Percentiles rank a stretch among this genome's conserved stretches.
Evolutionary conservation across 2,888 invertebrate genomes (phyloP).

Genomic region (Acleris holmiana): DNA sequence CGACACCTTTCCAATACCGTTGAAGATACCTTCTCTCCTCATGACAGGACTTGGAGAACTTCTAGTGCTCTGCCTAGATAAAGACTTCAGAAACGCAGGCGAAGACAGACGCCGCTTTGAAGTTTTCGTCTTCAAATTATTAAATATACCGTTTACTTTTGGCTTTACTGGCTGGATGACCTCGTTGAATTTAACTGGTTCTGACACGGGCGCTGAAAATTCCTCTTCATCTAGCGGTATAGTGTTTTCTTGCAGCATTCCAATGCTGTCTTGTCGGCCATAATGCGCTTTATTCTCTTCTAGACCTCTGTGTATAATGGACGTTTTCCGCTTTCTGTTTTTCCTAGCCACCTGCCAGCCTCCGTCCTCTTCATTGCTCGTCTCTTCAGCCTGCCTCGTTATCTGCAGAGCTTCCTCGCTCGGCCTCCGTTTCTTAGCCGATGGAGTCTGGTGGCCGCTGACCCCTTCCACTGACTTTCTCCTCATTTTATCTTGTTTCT

Average conservation of each 20-base stretch:
- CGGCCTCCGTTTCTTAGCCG: constrained; percentile 86
- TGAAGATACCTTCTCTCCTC: constrained; percentile 67
- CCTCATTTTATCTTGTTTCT: constrained; percentile 74
- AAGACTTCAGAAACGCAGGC: constrained; percentile 84
- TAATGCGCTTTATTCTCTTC: constrained; percentile 68
- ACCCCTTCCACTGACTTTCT: constrained; percentile 88
- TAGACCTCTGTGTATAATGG: constrained; percentile 66
- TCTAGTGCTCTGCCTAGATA: constrained; percentile 78
- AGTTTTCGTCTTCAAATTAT: constrained; percentile 75
- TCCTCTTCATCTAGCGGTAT: constrained; percentile 84
- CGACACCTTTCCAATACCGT: constrained; percentile 61
- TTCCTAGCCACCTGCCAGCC: constrained; percentile 78
- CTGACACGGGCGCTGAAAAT: constrained; percentile 78
- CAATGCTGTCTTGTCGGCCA: constrained; percentile 66
- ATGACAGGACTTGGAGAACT: constrained; percentile 73
- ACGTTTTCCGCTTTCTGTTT: constrained; percentile 78
- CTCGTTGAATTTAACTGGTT: constrained; percentile 70
- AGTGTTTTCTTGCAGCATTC: constrained; percentile 75
- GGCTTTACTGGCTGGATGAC: constrained; percentile 60
- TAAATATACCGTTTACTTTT: constrained; percentile 79
- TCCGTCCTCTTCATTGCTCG: constrained; percentile 74
- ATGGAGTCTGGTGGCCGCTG: constrained; percentile 78
- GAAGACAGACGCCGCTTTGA: constrained; percentile 84
- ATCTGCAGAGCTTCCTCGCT: constrained; percentile 89
- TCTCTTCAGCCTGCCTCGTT: constrained; percentile 84